A percentile compares a stretch with the other conserved stretches of the same genome.
phyloP scores from a whole-genome alignment of 2,113 vertebrate species.

The Malaclemys terrapin region DNA sequence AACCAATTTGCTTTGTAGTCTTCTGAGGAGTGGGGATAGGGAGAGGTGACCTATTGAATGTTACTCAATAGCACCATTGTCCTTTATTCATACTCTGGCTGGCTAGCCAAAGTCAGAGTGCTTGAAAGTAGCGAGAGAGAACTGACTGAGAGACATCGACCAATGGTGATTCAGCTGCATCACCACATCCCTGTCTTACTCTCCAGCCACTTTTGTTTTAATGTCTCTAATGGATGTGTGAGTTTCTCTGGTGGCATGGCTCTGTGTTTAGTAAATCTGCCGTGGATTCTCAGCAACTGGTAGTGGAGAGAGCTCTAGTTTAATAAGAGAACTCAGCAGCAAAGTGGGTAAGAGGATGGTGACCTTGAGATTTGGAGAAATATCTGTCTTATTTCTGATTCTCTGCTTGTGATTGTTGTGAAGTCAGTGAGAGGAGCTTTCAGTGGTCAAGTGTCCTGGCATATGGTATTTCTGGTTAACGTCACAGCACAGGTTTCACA shows the following conservation, averaged over 20 bases:
- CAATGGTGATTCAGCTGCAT: neutral
- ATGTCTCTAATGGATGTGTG: neutral
- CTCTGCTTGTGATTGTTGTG: slow-evolving; percentile 55
- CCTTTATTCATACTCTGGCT: neutral
- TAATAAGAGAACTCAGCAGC: slow-evolving; percentile 75
- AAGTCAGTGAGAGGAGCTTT: slow-evolving; percentile 54
- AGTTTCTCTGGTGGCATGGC: neutral
- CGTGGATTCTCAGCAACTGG: slow-evolving; percentile 14
- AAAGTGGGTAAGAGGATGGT: slow-evolving; percentile 64
- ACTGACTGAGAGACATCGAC: neutral
- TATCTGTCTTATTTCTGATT: slow-evolving; percentile 20
- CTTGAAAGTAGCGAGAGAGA: neutral
- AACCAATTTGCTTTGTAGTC: slow-evolving; percentile 6
- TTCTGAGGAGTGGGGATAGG: neutral
- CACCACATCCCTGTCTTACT: neutral
- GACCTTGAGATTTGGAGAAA: slow-evolving; percentile 13
- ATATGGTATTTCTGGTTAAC: slow-evolving; percentile 45
- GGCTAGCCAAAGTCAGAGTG: neutral
- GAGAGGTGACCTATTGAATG: neutral
- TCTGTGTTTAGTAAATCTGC: slow-evolving; percentile 32
- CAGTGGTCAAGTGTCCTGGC: slow-evolving; percentile 50
- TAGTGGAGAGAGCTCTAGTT: slow-evolving; percentile 32
- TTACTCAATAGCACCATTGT: neutral
- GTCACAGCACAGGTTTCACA: slow-evolving; percentile 69
- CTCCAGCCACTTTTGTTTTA: neutral